Percentiles rank a stretch among this genome's conserved stretches.
Conservation (phyloP, 2,113 vertebrate genomes). For the Ivindomyrus marchei region DNA sequence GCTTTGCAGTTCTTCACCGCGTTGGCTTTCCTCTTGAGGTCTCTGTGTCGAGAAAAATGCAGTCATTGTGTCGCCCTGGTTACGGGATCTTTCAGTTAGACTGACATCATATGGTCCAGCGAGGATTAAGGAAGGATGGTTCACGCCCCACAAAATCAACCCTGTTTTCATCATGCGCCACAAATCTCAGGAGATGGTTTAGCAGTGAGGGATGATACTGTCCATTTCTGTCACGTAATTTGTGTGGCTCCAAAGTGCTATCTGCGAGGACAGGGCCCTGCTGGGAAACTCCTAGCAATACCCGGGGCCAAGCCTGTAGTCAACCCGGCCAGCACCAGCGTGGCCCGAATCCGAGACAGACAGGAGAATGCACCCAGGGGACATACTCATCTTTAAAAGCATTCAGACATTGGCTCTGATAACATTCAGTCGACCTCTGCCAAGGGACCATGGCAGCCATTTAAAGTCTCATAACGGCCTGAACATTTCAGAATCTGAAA, state of each 20-base stretch:
- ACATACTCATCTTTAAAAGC: background rate
- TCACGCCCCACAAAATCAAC: background rate
- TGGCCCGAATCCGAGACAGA: background rate
- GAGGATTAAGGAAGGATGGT: background rate
- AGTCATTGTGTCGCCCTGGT: background rate
- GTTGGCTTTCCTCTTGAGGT: conserved; percentile 74
- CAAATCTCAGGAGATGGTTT: background rate
- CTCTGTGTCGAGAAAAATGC: conserved; percentile 61
- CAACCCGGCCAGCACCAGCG: background rate
- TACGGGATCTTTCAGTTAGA: no score
- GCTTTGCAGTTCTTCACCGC: conserved; percentile 66
- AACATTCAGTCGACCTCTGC: background rate
- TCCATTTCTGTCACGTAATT: background rate
- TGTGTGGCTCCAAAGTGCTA: background rate
- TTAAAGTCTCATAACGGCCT: no score
- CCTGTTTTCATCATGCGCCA: background rate
- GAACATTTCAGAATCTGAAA: background rate
- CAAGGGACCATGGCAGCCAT: background rate
- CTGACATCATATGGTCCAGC: background rate
- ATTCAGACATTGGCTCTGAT: background rate
- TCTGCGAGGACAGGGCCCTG: background rate
- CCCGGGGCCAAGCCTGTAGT: background rate
- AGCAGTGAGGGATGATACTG: background rate
- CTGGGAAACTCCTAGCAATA: background rate
- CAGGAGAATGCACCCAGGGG: background rate